Percentiles rank a stretch among this genome's conserved stretches.
These are phyloP conservation scores for Spisula solida DNA, from an alignment of 2,888 invertebrate genomes.

Conservation along the genomic window DNA sequence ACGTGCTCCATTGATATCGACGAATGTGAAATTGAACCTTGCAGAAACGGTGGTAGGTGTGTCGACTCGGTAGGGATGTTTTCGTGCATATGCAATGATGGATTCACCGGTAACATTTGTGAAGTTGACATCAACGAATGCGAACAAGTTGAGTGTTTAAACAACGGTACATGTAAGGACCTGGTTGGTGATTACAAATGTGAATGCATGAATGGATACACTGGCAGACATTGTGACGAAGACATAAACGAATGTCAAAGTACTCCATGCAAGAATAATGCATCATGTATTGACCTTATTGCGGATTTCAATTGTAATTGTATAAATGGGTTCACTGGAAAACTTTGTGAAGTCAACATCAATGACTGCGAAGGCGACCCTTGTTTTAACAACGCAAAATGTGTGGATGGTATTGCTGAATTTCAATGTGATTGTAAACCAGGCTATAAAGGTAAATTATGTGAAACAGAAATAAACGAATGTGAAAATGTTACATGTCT, in stretches of 20 bases:
- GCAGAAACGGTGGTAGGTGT: slow-evolving; percentile 66
- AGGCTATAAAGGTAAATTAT: slow-evolving; percentile 64
- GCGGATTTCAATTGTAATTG: slow-evolving; percentile 70
- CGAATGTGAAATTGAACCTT: slow-evolving; percentile 70
- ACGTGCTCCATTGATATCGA: slow-evolving; percentile 63
- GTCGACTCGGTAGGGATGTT: slow-evolving; percentile 44
- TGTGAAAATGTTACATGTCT: slow-evolving; percentile 70
- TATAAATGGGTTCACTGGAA: slow-evolving; percentile 63
- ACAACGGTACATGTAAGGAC: slow-evolving; percentile 59
- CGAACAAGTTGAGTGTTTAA: slow-evolving; percentile 40
- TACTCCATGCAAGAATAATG: slow-evolving; percentile 64
- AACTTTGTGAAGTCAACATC: slow-evolving; percentile 64
- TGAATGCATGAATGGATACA: slow-evolving; percentile 50
- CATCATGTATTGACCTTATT: slow-evolving; percentile 62
- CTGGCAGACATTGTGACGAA: slow-evolving; percentile 64
- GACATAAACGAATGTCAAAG: slow-evolving; percentile 69
- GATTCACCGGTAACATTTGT: slow-evolving; percentile 58
- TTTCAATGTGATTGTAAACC: slow-evolving; percentile 71
- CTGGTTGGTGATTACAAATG: slow-evolving; percentile 47
- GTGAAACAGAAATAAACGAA: slow-evolving; percentile 70
- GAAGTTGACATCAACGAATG: slow-evolving; percentile 67
- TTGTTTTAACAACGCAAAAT: slow-evolving; percentile 70
- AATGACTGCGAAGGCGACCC: slow-evolving; percentile 67
- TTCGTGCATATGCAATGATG: slow-evolving; percentile 33
- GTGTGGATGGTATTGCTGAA: slow-evolving; percentile 61